Evolutionary conservation across 2,888 invertebrate species (phyloP), one percentile per base, ranked within the genome.

Genomic region (Drosophila phalerata): DNA sequence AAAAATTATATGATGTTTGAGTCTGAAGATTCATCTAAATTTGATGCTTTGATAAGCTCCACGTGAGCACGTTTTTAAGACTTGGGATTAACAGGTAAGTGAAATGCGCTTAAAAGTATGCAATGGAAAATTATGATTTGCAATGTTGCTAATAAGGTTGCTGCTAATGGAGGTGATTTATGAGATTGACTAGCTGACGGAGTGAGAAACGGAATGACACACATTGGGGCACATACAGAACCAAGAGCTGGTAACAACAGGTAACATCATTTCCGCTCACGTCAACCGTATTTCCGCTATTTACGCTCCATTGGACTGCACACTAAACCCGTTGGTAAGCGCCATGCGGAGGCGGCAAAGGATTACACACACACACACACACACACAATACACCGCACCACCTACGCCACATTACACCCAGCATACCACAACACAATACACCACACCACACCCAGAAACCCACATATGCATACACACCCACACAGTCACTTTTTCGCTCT

Each of bases 281-380:
- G 79, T 71, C 81, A 81, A 84, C 73, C 67, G 79, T 57, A 77
- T 73, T 79, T 81, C 81, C 81, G 77, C 47, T 25, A 28, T 57
- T 68, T 38, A 68, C 51, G 73, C 72, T 63, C 52, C 72, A 67
- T 42, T 58, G 70, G 42, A 43, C 56, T 22, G 45, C 30, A 53
- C 58, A 25, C 43, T 60, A 57, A 57, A 49, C 38, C 49, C 45
- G 45, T 8, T 28, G 28, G 5, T 28, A 6, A 28, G 28, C 28
- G 28, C 8, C 28, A 6, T 6, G 25, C 40, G 32, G 15, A 45
- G 28, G 28, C 28, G 55, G 56, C 45, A 52, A 56, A 49, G 64
- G 53, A 60, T 49, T 45, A 49, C 55, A 70, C 25, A 52, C 51
- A 40, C 40, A 22, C 22, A 22, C 22, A 22, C 22, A 1, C 22